Base-by-base conservation (phyloP, 2,888 invertebrate species). In the Silvanus unidentatus region DNA sequence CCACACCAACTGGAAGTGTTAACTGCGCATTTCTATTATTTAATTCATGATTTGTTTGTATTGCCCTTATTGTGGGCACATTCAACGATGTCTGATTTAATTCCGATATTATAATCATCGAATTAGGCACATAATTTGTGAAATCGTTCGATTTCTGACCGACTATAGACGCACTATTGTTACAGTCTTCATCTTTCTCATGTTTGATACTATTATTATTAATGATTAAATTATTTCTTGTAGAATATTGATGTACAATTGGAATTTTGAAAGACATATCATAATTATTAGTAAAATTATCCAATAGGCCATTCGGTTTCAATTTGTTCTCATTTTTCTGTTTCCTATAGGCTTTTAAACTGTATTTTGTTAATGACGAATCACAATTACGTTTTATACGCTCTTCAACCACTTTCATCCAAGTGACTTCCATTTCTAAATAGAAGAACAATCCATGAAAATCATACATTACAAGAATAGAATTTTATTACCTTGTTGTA, bases 331-430 rank as follows among this genome's bases (percentile, higher is more conserved):
- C 47, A 16, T 73, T 68, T 39, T 75, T 63, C 29, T 52, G 53
- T 40, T 59, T 59, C 58, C 41, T 57, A 49, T 57, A 61, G 29
- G 65, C 69, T 54, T 61, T 70, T 59, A 61, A 22, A 65, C 69
- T 53, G 54, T 76, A 77, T 38, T 72, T 70, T 2, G 74, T 75
- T 39, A 77, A 66, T 27, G 73, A 64, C 37, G 74, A 71, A 16
- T 68, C 63, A 41, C 75, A 74, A 50, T 77, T 73, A 44, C 82
- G 70, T 49, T 78, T 77, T 54, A 76, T 74, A 39, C 83, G 75
- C 53, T 84, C 83, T 62, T 77, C 77, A 2, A 83, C 58, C 50
- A 85, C 75, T 62, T 77, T 77, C 56, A 76, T 73, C 85, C 85
- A 85, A 38, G 75, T 74, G 40, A 71, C 73, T 67, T 84, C 84